A percentile compares a stretch with the other conserved stretches of the same genome.
Evolutionary conservation across 2,113 vertebrate species (phyloP).

Genomic region (Fregetta grallaria): DNA sequence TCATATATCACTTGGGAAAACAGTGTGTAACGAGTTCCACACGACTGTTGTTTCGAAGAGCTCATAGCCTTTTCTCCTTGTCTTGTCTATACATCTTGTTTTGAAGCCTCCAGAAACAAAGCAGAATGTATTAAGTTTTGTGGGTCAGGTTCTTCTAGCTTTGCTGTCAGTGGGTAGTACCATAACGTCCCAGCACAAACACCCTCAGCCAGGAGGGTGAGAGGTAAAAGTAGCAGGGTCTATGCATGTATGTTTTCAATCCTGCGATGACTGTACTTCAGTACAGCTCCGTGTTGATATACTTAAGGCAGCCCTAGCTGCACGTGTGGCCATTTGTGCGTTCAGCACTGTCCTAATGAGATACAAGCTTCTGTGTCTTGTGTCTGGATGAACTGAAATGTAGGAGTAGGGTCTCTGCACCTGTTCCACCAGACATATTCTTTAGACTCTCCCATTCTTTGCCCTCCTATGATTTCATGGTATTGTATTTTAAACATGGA

Average conservation of each 20-base stretch:
- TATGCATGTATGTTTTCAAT: fast-evolving
- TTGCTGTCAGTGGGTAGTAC: not conserved
- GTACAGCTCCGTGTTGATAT: not conserved
- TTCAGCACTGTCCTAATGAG: not conserved
- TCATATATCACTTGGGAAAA: not conserved
- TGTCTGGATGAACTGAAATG: not conserved
- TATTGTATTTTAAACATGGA: not conserved
- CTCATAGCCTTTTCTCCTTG: not conserved
- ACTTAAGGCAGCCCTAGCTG: not conserved
- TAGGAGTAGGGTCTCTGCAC: not conserved
- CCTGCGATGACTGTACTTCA: not conserved
- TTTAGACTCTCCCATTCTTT: not conserved
- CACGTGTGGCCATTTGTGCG: not conserved
- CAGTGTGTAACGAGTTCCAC: not conserved
- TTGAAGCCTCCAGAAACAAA: not conserved
- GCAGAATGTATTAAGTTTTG: not conserved
- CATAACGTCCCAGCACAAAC: not conserved
- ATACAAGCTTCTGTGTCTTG: not conserved
- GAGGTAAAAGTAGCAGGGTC: not conserved
- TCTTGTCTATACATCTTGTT: not conserved
- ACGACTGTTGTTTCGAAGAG: not conserved
- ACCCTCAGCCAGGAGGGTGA: not conserved
- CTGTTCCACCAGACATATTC: not conserved
- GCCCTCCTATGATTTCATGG: not conserved
- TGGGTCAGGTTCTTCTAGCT: not conserved